Percentiles rank a stretch among this genome's conserved stretches.
These are phyloP conservation scores for Gouania willdenowi DNA, from an alignment of 2,797 vertebrate genomes.

Conservation along the genomic window DNA sequence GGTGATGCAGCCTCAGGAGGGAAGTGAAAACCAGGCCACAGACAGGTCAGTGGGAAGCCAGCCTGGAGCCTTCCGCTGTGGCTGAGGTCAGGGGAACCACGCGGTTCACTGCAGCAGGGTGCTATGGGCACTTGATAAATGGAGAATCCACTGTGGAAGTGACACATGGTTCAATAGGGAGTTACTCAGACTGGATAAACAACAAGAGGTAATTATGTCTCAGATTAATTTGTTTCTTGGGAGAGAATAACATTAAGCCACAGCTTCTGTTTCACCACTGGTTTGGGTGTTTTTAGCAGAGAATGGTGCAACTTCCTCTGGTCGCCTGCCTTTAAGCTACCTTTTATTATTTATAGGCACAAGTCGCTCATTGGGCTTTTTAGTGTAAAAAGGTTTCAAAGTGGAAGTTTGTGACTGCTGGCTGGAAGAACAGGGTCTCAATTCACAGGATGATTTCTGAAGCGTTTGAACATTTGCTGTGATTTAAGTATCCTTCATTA, in stretches of 20 bases:
- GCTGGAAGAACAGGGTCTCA: no score
- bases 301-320: constrained; percentile 8
- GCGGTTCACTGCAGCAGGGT: constrained; percentile 20
- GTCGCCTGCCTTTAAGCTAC: constrained; percentile 17
- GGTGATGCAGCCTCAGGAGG: constrained; percentile 53
- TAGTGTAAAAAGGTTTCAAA: constrained; percentile 19
- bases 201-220: constrained; percentile 19
- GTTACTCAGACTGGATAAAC: constrained; percentile 19
- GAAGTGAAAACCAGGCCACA: constrained; percentile 47
- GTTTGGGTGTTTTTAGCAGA: constrained; percentile 20
- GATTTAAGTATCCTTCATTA: no score
- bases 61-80: constrained; percentile 40
- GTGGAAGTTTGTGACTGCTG: constrained; percentile 27
- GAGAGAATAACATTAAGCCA: neutral
- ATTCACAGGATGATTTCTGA: no score
- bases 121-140: constrained; percentile 33
- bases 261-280: constrained; percentile 10
- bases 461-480: no score
- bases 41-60: constrained; percentile 41
- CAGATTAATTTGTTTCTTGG: constrained; percentile 31
- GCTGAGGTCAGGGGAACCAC: constrained; percentile 31
- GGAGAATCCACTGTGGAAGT: constrained; percentile 16
- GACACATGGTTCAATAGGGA: constrained; percentile 7
- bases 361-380: constrained; percentile 12
- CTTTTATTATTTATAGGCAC: constrained; percentile 54